Base-by-base conservation (phyloP, 2,797 vertebrate genomes). In the Ctenopoma kingsleyae region DNA sequence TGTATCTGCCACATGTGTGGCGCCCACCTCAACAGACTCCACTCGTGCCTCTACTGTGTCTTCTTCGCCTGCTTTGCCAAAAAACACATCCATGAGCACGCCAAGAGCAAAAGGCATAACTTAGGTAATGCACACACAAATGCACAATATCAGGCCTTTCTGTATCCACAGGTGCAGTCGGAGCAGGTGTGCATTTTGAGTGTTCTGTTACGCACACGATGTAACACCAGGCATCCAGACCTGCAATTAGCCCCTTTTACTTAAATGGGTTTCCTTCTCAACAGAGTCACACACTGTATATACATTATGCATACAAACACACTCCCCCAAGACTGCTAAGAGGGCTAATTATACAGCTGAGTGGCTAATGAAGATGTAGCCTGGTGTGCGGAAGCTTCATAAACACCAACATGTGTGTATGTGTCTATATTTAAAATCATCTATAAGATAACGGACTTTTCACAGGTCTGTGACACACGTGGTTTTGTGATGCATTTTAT, bases 51-150 rank as follows among this genome's bases (percentile, higher is more conserved):
- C 75, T 97, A 98, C 93, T 99, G 98, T 70, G 97, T 99, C 86
- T 99, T 97, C 94, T 99, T 99, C 44, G 98, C 96, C 93, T 99
- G 97, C 90, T 99, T 99, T 83, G 96, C 96, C 78, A 98, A 98
- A 96, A 99, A 98, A 91, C 98, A 99, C 88, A 99, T 99, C 89
- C 98, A 99, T 46, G 98, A 99, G 62, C 98, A 99, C 47, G 98
- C 98, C 55, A 98, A 98, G 94, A 95, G 95, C 87, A 99, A 99
- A 84, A 94, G 98, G 89, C 98, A 99, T 93, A 97, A 98, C 88
- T 93, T 99, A 87, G 97, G 98, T 99, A 94, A 92, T 95, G 58
- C 8, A 8, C 5, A 2, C 22, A 35, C 25, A 25, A 54, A 30
- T 71, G 40, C 59, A 16, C 55, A 16, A 43, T 19, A 25, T 67